Evolutionary conservation across 2,797 vertebrate species (phyloP).

Genomic region (Clarias pachynema): DNA sequence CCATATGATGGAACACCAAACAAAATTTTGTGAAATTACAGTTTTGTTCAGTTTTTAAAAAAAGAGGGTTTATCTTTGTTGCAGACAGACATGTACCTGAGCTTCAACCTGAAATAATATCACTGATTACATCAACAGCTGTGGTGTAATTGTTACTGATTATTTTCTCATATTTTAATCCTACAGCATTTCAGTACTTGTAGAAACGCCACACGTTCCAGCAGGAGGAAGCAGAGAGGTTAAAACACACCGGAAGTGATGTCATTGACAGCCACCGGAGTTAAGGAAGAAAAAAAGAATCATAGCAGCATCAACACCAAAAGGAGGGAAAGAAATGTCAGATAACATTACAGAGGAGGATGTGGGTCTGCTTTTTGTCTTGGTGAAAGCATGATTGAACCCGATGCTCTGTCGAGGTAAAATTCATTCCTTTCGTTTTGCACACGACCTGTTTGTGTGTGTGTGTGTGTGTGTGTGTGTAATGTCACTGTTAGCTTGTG

Average conservation of each 20-base stretch:
- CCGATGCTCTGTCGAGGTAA: constrained; percentile 6
- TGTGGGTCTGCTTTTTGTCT: neutral
- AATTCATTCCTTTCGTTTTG: neutral
- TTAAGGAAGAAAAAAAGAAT: neutral
- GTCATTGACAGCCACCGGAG: constrained; percentile 5
- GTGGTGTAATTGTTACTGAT: neutral
- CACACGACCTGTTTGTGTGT: constrained; percentile 19
- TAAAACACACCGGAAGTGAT: constrained; percentile 17
- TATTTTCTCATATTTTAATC: too few species aligned
- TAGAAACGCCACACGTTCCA: neutral
- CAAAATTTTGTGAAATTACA: too few species aligned
- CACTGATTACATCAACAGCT: too few species aligned
- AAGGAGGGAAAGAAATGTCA: constrained; percentile 6
- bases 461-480: neutral
- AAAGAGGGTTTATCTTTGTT: too few species aligned
- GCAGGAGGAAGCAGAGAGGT: constrained; percentile 11
- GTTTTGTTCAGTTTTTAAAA: too few species aligned
- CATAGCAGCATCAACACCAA: neutral
- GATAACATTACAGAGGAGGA: neutral
- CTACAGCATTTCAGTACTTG: neutral
- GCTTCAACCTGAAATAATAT: too few species aligned
- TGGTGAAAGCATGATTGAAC: constrained; percentile 11
- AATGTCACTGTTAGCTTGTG: neutral
- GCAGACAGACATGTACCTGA: too few species aligned
- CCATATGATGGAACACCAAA: too few species aligned